These are phyloP conservation scores for Epinotia bilunana DNA, from an alignment of 2,888 invertebrate genomes.

Conservation along the genomic window DNA sequence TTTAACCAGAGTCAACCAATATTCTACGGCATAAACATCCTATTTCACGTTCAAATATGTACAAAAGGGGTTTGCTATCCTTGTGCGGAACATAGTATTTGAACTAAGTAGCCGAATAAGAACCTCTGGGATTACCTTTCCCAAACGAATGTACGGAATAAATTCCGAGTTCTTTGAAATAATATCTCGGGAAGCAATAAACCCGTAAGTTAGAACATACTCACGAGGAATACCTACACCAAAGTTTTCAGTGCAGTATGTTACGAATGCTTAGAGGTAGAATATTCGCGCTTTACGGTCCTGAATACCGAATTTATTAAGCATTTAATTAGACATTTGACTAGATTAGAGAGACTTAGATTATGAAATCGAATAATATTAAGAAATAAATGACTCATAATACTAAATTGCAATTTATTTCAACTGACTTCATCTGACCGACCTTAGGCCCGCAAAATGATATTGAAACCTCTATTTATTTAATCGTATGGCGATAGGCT, in stretches of 20 bases:
- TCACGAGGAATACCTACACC: slow-evolving; percentile 75
- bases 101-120: slow-evolving; percentile 77
- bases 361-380: too few relatives aligned
- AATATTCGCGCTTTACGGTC: slow-evolving; percentile 53
- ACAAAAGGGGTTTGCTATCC: slow-evolving; percentile 59
- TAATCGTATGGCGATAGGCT: too few relatives aligned
- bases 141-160: slow-evolving; percentile 74
- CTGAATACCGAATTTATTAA: slow-evolving; percentile 7
- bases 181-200: slow-evolving; percentile 81
- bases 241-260: slow-evolving; percentile 76
- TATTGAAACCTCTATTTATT: background rate
- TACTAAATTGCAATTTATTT: background rate
- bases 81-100: slow-evolving; percentile 63
- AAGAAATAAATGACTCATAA: too few relatives aligned
- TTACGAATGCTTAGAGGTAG: slow-evolving; percentile 62
- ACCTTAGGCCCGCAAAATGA: background rate
- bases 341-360: too few relatives aligned
- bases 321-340: background rate
- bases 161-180: slow-evolving; percentile 81
- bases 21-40: slow-evolving; percentile 48
- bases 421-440: background rate
- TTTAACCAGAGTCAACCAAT: slow-evolving; percentile 39
- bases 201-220: slow-evolving; percentile 79
- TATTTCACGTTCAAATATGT: slow-evolving; percentile 58
- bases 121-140: slow-evolving; percentile 75